A percentile compares a stretch with the other conserved stretches of the same genome.
These are phyloP conservation scores for Strix aluco DNA, from an alignment of 2,113 vertebrate genomes.

Conservation along the genomic window DNA sequence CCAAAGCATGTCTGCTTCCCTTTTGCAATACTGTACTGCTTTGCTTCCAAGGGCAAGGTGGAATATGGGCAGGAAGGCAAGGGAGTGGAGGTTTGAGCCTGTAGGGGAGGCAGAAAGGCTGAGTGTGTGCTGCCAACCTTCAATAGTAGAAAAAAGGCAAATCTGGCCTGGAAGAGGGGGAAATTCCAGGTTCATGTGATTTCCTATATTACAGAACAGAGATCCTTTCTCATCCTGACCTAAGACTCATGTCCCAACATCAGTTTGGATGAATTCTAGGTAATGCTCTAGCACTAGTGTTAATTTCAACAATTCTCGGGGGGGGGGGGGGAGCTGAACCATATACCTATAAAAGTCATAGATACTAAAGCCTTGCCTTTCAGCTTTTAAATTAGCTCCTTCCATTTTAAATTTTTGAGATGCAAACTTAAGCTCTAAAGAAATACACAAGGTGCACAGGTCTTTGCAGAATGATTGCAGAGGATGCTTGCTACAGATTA, in stretches of 20 bases:
- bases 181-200: accelerated
- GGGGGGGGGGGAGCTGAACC: neutral
- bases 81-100: neutral
- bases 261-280: neutral
- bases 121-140: neutral
- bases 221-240: neutral
- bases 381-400: neutral
- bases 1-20: neutral
- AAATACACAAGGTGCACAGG: neutral
- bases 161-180: neutral
- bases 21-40: neutral
- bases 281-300: neutral
- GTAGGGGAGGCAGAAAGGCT: neutral
- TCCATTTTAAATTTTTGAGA: too few species aligned
- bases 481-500: neutral
- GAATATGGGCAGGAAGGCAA: neutral
- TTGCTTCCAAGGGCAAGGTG: neutral
- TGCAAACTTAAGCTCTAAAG: neutral
- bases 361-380: neutral
- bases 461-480: neutral
- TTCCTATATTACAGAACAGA: neutral
- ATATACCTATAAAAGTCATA: neutral
- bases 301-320: neutral
- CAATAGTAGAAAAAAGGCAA: neutral
- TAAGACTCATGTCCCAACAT: neutral